Evolutionary conservation across 2,888 invertebrate genomes (phyloP).

Genomic region (Agonopterix subpropinquella): DNA sequence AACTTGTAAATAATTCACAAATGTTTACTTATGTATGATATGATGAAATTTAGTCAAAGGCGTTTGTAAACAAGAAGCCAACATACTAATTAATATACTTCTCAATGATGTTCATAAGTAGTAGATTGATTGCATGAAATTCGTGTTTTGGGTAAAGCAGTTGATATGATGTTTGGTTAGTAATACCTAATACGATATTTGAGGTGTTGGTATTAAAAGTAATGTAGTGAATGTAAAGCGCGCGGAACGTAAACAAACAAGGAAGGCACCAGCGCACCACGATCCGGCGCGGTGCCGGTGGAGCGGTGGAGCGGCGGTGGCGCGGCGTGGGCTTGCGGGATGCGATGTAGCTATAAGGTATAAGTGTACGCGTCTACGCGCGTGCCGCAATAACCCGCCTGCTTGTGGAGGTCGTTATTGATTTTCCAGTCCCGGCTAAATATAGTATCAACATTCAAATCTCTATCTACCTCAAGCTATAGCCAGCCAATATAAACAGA

Average conservation of each 20-base stretch:
- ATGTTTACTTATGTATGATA: too few relatives aligned
- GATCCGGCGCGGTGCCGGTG: neutral
- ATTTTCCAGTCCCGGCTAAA: slow-evolving; percentile 33
- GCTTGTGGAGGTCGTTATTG: slow-evolving; percentile 35
- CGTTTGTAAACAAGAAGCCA: too few relatives aligned
- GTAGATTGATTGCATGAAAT: too few relatives aligned
- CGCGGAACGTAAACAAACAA: slow-evolving; percentile 38
- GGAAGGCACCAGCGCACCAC: slow-evolving; percentile 15
- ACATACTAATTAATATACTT: too few relatives aligned
- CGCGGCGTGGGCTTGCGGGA: slow-evolving; percentile 2
- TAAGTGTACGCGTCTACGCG: slow-evolving; percentile 16
- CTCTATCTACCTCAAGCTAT: neutral
- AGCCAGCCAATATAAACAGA: neutral
- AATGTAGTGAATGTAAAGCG: slow-evolving; percentile 34
- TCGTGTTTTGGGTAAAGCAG: too few relatives aligned
- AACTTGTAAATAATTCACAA: too few relatives aligned
- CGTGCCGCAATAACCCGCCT: slow-evolving; percentile 22
- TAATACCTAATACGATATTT: neutral
- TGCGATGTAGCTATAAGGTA: slow-evolving; percentile 14
- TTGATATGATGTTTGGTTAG: too few relatives aligned
- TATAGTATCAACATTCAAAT: slow-evolving; percentile 19
- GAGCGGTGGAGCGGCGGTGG: neutral
- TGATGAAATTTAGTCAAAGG: too few relatives aligned
- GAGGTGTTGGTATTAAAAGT: slow-evolving; percentile 1
- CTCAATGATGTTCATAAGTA: too few relatives aligned